These are phyloP conservation scores for Maylandia zebra DNA, from an alignment of 2,113 vertebrate genomes.

Conservation along the genomic window DNA sequence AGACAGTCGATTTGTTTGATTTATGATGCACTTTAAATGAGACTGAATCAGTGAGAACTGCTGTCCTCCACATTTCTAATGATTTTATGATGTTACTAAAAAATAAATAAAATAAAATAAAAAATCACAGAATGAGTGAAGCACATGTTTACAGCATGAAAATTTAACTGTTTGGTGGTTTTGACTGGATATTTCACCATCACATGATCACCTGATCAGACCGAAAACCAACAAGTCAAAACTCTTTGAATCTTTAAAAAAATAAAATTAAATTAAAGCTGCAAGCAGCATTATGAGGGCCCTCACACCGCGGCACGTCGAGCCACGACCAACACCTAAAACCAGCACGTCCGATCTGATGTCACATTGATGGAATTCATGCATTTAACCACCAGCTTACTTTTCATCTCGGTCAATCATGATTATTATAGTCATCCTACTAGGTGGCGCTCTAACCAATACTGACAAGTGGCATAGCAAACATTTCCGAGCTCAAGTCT, in stretches of 20 bases:
- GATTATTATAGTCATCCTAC: no score
- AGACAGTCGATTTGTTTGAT: not conserved
- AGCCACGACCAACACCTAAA: no score
- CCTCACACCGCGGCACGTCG: no score
- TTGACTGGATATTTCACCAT: not conserved
- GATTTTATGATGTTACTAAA: not conserved
- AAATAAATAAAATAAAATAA: accelerated
- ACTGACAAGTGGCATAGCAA: no score
- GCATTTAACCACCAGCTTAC: no score
- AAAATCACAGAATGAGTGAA: not conserved
- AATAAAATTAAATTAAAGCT: no score
- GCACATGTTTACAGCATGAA: not conserved
- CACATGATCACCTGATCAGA: not conserved
- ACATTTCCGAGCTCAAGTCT: no score
- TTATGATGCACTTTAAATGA: not conserved
- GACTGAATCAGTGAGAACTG: not conserved
- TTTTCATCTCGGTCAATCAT: no score
- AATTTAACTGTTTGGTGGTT: not conserved
- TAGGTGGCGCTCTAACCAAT: no score
- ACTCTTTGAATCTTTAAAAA: not conserved
- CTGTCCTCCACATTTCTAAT: not conserved
- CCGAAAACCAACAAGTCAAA: not conserved
- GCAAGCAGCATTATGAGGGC: no score
- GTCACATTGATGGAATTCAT: no score
- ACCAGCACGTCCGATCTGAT: no score